These are phyloP conservation scores for Drosophila ironensis DNA, from an alignment of 1,140 invertebrate genomes.

Conservation along the genomic window DNA sequence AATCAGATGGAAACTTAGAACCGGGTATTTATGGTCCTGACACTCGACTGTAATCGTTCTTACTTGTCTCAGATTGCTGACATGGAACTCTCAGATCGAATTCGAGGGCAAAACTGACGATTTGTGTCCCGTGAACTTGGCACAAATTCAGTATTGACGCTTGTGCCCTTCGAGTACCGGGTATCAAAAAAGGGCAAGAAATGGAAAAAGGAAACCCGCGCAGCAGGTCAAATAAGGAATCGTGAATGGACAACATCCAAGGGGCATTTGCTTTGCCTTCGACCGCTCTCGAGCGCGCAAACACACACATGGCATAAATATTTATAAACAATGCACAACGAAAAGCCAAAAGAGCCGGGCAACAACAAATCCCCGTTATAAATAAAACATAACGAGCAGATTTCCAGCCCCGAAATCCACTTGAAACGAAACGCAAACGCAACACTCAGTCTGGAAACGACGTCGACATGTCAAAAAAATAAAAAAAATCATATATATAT, in stretches of 20 bases:
- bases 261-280: background rate
- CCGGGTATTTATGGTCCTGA: too few relatives aligned
- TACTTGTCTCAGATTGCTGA: too few relatives aligned
- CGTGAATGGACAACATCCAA: background rate
- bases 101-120: too few relatives aligned
- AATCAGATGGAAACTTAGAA: too few relatives aligned
- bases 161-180: too few relatives aligned
- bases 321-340: slow-evolving; percentile 65
- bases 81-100: too few relatives aligned
- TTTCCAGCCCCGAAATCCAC: slow-evolving; percentile 53
- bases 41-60: too few relatives aligned
- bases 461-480: slow-evolving; percentile 45
- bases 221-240: slow-evolving; percentile 47
- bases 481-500: slow-evolving; percentile 73
- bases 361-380: slow-evolving; percentile 74
- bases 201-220: slow-evolving; percentile 3
- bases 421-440: slow-evolving; percentile 50
- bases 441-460: slow-evolving; percentile 17
- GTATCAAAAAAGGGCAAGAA: slow-evolving; percentile 27
- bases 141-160: too few relatives aligned
- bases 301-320: slow-evolving; percentile 53
- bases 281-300: background rate
- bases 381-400: slow-evolving; percentile 72
- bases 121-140: too few relatives aligned
- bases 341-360: slow-evolving; percentile 36